These are phyloP conservation scores for Pomatorhinus ruficollis DNA, from an alignment of 2,113 vertebrate genomes.

Conservation along the genomic window DNA sequence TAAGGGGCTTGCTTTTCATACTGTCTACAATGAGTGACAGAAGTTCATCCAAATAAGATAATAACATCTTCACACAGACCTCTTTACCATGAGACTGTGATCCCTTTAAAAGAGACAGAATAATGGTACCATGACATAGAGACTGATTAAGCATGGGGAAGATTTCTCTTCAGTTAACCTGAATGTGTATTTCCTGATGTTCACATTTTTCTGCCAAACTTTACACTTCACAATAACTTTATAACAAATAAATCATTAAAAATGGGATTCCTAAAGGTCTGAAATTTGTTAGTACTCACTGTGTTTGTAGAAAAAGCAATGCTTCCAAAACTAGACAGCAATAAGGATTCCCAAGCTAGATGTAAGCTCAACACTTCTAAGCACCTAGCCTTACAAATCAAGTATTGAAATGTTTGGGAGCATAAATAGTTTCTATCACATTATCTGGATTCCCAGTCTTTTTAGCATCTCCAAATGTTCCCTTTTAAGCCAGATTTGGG, in stretches of 20 bases:
- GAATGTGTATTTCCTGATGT: neutral
- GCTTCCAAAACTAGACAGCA: neutral
- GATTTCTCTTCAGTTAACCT: neutral
- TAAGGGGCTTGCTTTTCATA: neutral
- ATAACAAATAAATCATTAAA: neutral
- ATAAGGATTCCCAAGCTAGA: neutral
- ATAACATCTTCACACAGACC: neutral
- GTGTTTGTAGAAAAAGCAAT: neutral
- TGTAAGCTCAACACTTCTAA: neutral
- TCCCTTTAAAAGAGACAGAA: neutral
- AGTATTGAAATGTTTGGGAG: neutral
- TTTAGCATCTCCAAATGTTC: neutral
- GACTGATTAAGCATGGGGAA: neutral
- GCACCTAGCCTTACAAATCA: neutral
- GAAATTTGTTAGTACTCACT: neutral
- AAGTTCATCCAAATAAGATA: neutral
- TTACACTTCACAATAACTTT: neutral
- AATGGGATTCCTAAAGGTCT: neutral
- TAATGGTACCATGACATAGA: neutral
- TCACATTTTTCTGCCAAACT: neutral
- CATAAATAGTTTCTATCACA: neutral
- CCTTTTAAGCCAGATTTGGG: neutral
- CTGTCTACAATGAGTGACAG: neutral
- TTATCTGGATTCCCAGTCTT: neutral
- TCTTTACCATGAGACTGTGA: neutral